phyloP scores from a whole-genome alignment of 1,140 invertebrate species.

The Chironomus tepperi region DNA sequence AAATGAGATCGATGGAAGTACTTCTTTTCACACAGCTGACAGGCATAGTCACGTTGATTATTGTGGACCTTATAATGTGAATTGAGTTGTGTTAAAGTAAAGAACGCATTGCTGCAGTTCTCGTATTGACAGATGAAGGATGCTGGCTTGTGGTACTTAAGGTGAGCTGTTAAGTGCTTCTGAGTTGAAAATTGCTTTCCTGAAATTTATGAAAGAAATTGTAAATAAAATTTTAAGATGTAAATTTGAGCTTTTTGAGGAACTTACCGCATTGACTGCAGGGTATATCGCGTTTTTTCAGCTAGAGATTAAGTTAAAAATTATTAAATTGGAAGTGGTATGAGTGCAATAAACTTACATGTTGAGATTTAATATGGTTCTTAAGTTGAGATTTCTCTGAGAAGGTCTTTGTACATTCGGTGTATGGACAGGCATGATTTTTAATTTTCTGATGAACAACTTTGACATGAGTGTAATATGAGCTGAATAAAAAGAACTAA shows the following conservation, averaged over 20 bases:
- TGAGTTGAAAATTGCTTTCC: not conserved
- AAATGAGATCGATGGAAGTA: not conserved
- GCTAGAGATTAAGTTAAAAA: not conserved
- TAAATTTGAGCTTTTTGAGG: too few species aligned
- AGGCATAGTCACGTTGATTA: not conserved
- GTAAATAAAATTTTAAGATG: too few species aligned
- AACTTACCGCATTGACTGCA: not conserved
- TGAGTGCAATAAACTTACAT: not conserved
- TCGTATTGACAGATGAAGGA: not conserved
- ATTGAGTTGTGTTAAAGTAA: not conserved
- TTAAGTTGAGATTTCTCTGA: not conserved
- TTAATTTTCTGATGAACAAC: not conserved
- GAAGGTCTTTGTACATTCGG: not conserved
- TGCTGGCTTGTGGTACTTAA: not conserved
- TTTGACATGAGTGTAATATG: not conserved
- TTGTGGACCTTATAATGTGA: not conserved
- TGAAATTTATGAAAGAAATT: too few species aligned
- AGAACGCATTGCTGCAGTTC: not conserved
- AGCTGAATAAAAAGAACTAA: too few species aligned
- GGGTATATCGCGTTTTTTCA: not conserved
- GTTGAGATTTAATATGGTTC: not conserved
- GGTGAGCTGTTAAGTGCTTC: not conserved
- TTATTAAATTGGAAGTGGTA: not conserved
- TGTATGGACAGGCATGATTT: not conserved
- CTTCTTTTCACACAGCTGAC: not conserved